A percentile compares a stretch with the other conserved stretches of the same genome.
These are phyloP conservation scores for Macrochelys suwanniensis DNA, from an alignment of 2,797 vertebrate species.

Conservation along the genomic window DNA sequence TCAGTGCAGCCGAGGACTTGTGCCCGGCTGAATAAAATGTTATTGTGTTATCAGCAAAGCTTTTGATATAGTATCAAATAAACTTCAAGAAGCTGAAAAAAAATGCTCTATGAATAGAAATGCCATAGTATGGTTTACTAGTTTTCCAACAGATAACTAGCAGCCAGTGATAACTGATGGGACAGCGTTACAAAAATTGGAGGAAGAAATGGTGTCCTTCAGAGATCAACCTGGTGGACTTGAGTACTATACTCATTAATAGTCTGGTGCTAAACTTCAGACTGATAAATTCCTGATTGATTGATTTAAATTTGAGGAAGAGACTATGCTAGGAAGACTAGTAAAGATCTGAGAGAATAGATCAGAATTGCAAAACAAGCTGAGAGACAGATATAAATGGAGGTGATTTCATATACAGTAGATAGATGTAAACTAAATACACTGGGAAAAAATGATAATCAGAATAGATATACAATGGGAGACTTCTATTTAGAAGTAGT, in stretches of 20 bases:
- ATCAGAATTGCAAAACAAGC: background rate
- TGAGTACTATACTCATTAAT: background rate
- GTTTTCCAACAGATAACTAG: background rate
- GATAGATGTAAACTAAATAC: rapidly evolving
- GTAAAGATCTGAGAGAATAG: background rate
- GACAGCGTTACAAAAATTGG: background rate
- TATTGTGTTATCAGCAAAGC: background rate
- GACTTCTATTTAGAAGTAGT: background rate
- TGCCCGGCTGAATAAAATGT: background rate
- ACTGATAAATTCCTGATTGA: background rate
- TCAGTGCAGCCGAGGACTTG: background rate
- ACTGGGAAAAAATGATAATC: background rate
- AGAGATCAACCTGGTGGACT: background rate
- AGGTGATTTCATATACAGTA: background rate
- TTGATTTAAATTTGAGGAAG: background rate
- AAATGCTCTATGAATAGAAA: constrained; percentile 19
- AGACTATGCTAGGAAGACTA: background rate
- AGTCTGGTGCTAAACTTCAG: background rate
- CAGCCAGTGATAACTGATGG: background rate
- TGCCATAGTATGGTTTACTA: background rate
- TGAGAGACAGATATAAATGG: background rate
- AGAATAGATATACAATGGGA: background rate
- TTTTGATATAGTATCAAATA: background rate
- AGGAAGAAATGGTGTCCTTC: background rate
- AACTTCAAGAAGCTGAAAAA: background rate